A percentile compares a stretch with the other conserved stretches of the same genome.
phyloP scores from a whole-genome alignment of 2,797 vertebrate genomes.

The Crenichthys baileyi region DNA sequence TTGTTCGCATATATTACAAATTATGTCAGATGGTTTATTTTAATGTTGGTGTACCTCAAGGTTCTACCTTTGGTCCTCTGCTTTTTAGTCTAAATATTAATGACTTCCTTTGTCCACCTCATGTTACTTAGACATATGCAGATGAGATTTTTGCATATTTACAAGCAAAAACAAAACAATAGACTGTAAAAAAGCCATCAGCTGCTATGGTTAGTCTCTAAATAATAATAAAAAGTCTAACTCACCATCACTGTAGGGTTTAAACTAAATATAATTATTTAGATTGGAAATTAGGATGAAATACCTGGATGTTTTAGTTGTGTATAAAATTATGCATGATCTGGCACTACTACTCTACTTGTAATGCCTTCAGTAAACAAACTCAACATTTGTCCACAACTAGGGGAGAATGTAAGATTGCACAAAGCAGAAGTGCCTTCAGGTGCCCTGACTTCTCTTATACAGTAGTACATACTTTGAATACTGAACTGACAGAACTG shows the following conservation, averaged over 20 bases:
- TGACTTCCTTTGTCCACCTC: neutral
- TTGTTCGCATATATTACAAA: neutral
- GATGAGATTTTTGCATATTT: neutral
- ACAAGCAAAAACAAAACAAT: neutral
- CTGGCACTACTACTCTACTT: neutral
- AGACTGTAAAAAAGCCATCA: neutral
- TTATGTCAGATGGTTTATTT: neutral
- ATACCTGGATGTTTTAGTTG: neutral
- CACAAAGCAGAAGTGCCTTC: no score
- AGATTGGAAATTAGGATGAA: neutral
- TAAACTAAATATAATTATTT: neutral
- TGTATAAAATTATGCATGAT: neutral
- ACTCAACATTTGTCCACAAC: neutral
- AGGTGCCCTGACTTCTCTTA: neutral
- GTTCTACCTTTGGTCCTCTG: neutral
- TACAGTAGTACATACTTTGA: neutral
- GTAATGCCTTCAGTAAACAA: neutral
- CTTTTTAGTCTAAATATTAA: neutral
- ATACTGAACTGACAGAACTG: neutral
- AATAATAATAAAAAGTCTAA: neutral
- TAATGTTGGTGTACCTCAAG: conserved; percentile 1
- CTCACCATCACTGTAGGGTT: neutral
- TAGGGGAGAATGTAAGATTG: no score
- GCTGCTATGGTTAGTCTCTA: neutral
- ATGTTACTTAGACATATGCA: neutral